Conservation (phyloP, 1,140 invertebrate genomes). For the Panulirus ornatus region DNA sequence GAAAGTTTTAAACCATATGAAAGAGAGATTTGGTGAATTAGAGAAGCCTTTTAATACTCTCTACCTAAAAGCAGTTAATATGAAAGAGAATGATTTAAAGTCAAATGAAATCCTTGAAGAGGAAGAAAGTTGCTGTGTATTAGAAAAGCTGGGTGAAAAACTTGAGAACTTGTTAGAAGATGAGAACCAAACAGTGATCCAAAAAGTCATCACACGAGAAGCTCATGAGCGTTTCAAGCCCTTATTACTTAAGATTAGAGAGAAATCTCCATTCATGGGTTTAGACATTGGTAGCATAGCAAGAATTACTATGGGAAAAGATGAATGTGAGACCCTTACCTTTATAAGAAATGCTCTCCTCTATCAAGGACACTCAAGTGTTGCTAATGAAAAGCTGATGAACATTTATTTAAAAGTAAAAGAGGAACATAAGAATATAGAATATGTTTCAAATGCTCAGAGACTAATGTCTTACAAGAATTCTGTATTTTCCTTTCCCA, state of each 20-base stretch:
- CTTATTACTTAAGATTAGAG: conserved; percentile 6
- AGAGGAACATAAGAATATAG: neutral
- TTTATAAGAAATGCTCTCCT: neutral
- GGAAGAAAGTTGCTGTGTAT: neutral
- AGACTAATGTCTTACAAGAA: too few relatives aligned
- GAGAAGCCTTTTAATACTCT: conserved; percentile 11
- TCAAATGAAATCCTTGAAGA: neutral
- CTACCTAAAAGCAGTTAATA: conserved; percentile 23
- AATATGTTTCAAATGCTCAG: neutral
- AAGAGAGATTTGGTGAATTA: conserved; percentile 33
- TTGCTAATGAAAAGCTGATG: neutral
- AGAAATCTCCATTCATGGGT: neutral
- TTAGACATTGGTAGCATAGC: neutral
- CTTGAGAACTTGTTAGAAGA: neutral
- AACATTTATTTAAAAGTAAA: conserved; percentile 16
- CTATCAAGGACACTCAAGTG: neutral
- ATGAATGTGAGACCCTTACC: neutral
- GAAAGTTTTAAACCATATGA: conserved; percentile 31
- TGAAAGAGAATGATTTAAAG: conserved; percentile 24
- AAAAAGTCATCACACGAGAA: conserved; percentile 19
- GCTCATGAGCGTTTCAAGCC: neutral
- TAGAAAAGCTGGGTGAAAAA: conserved; percentile 6
- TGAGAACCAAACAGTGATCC: neutral
- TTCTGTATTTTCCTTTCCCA: neutral
- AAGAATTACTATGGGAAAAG: neutral